These are phyloP conservation scores for Hypolimnas misippus DNA, from an alignment of 2,888 invertebrate genomes.

Conservation along the genomic window DNA sequence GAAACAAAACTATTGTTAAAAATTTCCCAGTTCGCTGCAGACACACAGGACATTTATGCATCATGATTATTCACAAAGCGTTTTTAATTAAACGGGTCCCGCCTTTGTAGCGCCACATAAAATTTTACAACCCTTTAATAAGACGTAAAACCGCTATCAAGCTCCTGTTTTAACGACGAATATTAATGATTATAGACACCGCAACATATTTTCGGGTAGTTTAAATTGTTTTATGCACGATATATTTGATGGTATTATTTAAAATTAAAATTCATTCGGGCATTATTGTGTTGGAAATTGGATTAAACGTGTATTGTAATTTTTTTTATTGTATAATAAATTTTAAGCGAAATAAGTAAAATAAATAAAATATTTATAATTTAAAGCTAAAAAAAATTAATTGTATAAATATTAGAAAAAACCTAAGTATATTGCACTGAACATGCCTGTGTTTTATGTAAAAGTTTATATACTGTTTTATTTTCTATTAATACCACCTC, in stretches of 20 bases:
- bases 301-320: conserved; percentile 10
- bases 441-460: no score
- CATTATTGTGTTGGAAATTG: not conserved
- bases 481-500: no score
- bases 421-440: no score
- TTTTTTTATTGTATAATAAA: no score
- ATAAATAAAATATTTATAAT: no score
- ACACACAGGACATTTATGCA: conserved; percentile 63
- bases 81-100: conserved; percentile 79
- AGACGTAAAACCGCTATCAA: conserved; percentile 76
- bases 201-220: conserved; percentile 61
- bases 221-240: conserved; percentile 40
- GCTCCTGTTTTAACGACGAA: conserved; percentile 70
- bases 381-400: no score
- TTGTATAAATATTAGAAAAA: no score
- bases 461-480: no score
- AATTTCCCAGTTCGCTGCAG: conserved; percentile 24
- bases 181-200: conserved; percentile 76
- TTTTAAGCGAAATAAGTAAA: no score
- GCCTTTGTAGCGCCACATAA: conserved; percentile 70
- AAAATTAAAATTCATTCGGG: conserved; percentile 13
- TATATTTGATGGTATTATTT: conserved; percentile 27
- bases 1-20: conserved; percentile 9
- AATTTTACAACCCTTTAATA: conserved; percentile 83
- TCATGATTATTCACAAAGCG: conserved; percentile 79